A percentile compares a stretch with the other conserved stretches of the same genome.
Evolutionary conservation across 2,888 invertebrate species (phyloP).

Genomic region (Lasioglossum malachurum): DNA sequence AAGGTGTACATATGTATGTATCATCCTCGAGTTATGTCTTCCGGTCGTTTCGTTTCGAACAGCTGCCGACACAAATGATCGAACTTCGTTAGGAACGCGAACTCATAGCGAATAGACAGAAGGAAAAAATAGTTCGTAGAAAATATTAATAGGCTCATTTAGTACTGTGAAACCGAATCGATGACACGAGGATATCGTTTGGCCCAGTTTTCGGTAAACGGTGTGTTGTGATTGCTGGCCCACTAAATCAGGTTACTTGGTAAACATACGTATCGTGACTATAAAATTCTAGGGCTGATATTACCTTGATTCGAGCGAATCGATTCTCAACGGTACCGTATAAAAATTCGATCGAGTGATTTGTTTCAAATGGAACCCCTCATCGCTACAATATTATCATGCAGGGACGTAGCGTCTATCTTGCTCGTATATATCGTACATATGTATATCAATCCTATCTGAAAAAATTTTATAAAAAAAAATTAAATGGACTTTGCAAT

Average conservation of each 20-base stretch:
- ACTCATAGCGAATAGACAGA: background rate
- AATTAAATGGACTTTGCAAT: no score
- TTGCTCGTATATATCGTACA: background rate
- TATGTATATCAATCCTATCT: no score
- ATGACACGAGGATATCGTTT: conserved; percentile 61
- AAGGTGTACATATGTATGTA: background rate
- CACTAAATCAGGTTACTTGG: conserved; percentile 56
- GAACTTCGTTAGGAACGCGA: background rate
- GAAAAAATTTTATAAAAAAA: no score
- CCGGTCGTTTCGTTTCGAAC: background rate
- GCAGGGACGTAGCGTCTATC: no score
- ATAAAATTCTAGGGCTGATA: conserved; percentile 44
- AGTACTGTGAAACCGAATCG: conserved; percentile 58
- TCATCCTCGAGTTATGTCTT: background rate
- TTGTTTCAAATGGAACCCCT: conserved; percentile 15
- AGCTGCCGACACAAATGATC: background rate
- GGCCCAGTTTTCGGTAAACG: conserved; percentile 63
- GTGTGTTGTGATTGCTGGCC: conserved; percentile 52
- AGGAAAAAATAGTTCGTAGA: conserved; percentile 9
- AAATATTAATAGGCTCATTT: conserved; percentile 38
- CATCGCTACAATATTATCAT: background rate
- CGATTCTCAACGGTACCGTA: background rate
- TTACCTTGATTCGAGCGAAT: conserved; percentile 45
- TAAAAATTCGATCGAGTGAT: conserved; percentile 44
- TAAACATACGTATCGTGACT: conserved; percentile 53